phyloP scores from a whole-genome alignment of 1,140 invertebrate species.

The Eumaeus atala region DNA sequence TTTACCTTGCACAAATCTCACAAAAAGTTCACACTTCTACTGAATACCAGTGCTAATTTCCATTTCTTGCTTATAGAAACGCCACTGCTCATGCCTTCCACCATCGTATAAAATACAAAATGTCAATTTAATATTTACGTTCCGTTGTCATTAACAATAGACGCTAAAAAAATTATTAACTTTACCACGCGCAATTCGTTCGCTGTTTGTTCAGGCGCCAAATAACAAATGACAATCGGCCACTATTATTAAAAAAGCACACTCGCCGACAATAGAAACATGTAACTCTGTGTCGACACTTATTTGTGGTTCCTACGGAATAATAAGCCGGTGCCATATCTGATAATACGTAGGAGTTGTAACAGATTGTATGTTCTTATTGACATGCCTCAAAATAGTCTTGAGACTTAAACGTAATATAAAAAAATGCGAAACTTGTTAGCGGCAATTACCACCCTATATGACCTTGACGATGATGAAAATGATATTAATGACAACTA shows the following conservation, averaged over 20 bases:
- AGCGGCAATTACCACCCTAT: no score
- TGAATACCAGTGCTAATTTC: no score
- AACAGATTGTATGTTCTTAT: no score
- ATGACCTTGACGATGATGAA: no score
- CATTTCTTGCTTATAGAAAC: conserved; percentile 3
- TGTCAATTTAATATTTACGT: conserved; percentile 28
- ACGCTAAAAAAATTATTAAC: conserved; percentile 31
- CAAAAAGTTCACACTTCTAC: no score
- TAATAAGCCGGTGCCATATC: conserved; percentile 1
- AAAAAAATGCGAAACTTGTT: no score
- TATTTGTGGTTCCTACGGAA: conserved; percentile 3
- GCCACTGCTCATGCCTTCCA: conserved; percentile 6
- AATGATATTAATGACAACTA: no score
- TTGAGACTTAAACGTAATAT: no score
- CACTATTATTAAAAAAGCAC: conserved; percentile 4
- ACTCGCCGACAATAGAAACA: conserved; percentile 3
- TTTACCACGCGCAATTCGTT: conserved; percentile 21
- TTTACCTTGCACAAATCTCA: no score
- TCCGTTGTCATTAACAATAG: conserved; percentile 43
- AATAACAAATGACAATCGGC: conserved; percentile 12
- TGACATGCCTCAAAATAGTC: no score
- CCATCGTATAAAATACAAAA: conserved; percentile 21
- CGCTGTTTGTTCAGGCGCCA: conserved; percentile 27
- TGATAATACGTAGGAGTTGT: not conserved
- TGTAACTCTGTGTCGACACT: conserved; percentile 6